Evolutionary conservation across 2,888 invertebrate genomes (phyloP).

Genomic region (Ochropacha duplaris): DNA sequence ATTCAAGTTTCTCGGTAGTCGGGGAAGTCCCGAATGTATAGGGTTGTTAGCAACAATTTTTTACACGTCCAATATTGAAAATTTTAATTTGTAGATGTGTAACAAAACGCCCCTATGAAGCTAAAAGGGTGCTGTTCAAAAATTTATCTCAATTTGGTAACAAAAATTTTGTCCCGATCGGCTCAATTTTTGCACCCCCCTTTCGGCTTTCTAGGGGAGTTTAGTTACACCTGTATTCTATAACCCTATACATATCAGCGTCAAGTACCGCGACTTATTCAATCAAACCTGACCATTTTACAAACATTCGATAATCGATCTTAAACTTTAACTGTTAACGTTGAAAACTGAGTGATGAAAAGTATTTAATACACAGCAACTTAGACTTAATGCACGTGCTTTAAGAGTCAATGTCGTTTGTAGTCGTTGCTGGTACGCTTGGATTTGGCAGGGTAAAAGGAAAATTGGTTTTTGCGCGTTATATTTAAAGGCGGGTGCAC

Average conservation of each 20-base stretch:
- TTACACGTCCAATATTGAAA: too few species aligned
- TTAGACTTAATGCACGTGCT: not conserved
- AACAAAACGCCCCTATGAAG: too few species aligned
- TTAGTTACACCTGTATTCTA: too few species aligned
- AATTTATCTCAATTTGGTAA: too few species aligned
- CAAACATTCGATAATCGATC: not conserved
- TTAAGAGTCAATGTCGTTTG: not conserved
- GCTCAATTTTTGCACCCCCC: too few species aligned
- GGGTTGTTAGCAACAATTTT: too few species aligned
- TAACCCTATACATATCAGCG: not conserved
- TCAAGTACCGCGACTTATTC: too few species aligned
- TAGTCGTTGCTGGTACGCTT: not conserved
- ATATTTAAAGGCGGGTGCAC: not conserved
- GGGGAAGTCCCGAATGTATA: not conserved
- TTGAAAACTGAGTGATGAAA: not conserved
- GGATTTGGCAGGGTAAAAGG: slow-evolving; percentile 16
- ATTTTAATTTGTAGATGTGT: too few species aligned
- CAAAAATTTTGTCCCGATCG: too few species aligned
- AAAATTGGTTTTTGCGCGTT: not conserved
- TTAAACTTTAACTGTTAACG: not conserved
- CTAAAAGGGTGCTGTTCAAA: too few species aligned
- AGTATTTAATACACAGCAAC: not conserved
- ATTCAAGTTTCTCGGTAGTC: not conserved
- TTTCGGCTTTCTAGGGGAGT: too few species aligned
- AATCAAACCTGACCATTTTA: not conserved